phyloP scores from a whole-genome alignment of 2,797 vertebrate genomes.

The Meda fulgida region DNA sequence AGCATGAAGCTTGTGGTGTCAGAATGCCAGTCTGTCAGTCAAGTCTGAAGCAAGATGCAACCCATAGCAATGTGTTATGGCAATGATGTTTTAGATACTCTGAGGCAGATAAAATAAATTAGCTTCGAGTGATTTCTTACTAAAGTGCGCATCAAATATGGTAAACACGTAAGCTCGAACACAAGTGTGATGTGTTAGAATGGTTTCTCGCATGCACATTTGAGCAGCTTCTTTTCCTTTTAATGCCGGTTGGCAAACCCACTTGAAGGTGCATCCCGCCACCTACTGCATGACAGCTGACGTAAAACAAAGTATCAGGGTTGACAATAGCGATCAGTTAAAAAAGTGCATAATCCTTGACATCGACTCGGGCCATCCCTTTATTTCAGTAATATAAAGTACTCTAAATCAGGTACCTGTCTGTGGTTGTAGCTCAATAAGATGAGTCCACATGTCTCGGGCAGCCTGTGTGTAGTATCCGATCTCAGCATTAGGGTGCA shows the following conservation, averaged over 20 bases:
- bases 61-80: background rate
- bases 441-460: slow-evolving; percentile 87
- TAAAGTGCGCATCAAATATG: background rate
- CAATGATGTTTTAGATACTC: background rate
- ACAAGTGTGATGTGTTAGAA: background rate
- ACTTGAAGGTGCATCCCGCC: background rate
- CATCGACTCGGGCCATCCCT: background rate
- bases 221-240: background rate
- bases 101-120: background rate
- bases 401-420: slow-evolving; percentile 76
- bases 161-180: background rate
- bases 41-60: background rate
- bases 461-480: slow-evolving; percentile 91
- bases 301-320: background rate
- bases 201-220: background rate
- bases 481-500: slow-evolving; percentile 94
- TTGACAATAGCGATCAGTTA: background rate
- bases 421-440: slow-evolving; percentile 94
- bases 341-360: background rate
- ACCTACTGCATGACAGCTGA: background rate
- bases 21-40: background rate
- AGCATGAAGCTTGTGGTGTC: background rate
- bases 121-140: background rate
- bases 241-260: background rate
- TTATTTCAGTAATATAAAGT: background rate